These are phyloP conservation scores for Oxycera nigricornis DNA, from an alignment of 2,888 invertebrate species.

Conservation along the genomic window DNA sequence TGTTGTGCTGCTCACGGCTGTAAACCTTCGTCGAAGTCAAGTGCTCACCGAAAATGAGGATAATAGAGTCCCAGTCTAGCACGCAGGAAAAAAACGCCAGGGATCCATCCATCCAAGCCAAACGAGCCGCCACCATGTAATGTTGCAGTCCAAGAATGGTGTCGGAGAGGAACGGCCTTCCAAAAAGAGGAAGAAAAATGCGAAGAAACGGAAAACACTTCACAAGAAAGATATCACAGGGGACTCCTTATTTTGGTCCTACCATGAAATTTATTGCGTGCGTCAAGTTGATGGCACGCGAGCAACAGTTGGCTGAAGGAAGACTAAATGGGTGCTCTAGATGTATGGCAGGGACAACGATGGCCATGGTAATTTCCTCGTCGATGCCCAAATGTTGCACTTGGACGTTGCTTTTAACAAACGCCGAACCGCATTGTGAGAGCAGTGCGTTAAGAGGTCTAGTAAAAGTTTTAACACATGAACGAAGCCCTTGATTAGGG, in stretches of 20 bases:
- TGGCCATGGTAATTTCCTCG: conserved; percentile 19
- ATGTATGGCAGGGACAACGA: too few species aligned
- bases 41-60: conserved; percentile 28
- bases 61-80: neutral
- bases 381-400: conserved; percentile 27
- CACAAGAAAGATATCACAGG: conserved; percentile 7
- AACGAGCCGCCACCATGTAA: neutral
- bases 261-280: conserved; percentile 29
- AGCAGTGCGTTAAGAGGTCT: neutral
- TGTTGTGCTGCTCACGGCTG: neutral
- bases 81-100: neutral
- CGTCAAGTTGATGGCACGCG: conserved; percentile 50
- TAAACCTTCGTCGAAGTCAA: conserved; percentile 26
- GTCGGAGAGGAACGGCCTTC: neutral
- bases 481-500: conserved; percentile 13
- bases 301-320: conserved; percentile 51
- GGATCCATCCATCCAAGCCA: conserved; percentile 5
- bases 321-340: conserved; percentile 18
- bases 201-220: conserved; percentile 17
- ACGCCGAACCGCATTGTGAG: neutral
- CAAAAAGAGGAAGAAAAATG: neutral
- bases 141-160: neutral
- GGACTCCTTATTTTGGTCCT: neutral
- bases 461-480: conserved; percentile 27
- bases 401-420: too few species aligned